phyloP scores from a whole-genome alignment of 2,113 vertebrate genomes.

The Coryphaenoides rupestris region DNA sequence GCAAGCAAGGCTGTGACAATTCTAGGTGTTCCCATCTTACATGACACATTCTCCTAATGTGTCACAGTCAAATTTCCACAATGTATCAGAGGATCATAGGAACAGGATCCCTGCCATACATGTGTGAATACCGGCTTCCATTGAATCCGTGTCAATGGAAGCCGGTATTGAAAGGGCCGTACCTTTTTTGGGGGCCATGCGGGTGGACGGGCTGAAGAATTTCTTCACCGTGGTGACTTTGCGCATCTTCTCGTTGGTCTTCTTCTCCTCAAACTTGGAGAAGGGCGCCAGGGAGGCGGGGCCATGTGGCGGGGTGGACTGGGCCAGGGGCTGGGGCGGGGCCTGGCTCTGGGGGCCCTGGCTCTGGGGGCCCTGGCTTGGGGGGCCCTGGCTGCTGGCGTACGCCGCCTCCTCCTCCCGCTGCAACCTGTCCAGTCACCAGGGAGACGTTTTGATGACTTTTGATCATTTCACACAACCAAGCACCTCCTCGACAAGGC shows the following conservation, averaged over 20 bases:
- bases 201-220: constrained; percentile 94
- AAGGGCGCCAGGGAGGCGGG: constrained; percentile 83
- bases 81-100: too few species aligned
- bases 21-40: too few species aligned
- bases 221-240: constrained; percentile 98
- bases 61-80: too few species aligned
- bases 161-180: constrained; percentile 30
- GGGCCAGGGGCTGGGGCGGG: constrained; percentile 74
- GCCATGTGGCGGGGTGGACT: constrained; percentile 72
- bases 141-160: too few species aligned
- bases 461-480: too few species aligned
- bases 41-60: too few species aligned
- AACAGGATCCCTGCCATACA: too few species aligned
- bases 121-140: too few species aligned
- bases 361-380: constrained; percentile 73
- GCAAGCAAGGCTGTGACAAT: too few species aligned
- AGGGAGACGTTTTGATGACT: not conserved
- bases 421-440: constrained; percentile 76
- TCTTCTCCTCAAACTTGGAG: constrained; percentile 98
- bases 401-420: constrained; percentile 94
- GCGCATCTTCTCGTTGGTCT: constrained; percentile 93
- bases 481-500: too few species aligned
- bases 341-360: constrained; percentile 14
- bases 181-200: constrained; percentile 90
- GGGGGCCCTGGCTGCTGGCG: constrained; percentile 82